These are phyloP conservation scores for Drosophila conformis DNA, from an alignment of 2,888 invertebrate species.

Conservation along the genomic window DNA sequence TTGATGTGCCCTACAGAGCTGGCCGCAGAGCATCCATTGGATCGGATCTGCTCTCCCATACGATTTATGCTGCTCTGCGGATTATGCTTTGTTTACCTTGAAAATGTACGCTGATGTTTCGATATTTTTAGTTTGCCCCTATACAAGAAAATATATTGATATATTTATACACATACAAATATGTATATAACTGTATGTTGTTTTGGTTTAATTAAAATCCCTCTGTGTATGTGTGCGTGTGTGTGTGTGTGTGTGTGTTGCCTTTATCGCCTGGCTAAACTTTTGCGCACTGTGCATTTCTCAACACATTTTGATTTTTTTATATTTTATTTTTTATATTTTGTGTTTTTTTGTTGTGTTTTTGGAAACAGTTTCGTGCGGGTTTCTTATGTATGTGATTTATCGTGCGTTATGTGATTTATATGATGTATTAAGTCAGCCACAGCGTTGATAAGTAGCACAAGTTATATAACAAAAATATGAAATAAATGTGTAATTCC, in stretches of 20 bases:
- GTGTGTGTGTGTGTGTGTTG: slow-evolving; percentile 13
- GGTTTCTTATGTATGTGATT: slow-evolving; percentile 29
- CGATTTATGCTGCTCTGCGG: slow-evolving; percentile 58
- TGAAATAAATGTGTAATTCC: slow-evolving; percentile 1
- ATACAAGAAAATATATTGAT: slow-evolving; percentile 27
- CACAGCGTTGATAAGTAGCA: not conserved
- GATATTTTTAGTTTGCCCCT: slow-evolving; percentile 62
- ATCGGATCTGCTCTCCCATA: slow-evolving; percentile 5
- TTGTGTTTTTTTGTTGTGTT: slow-evolving; percentile 1
- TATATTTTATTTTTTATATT: slow-evolving; percentile 29
- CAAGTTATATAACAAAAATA: slow-evolving; percentile 9
- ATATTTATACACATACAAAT: slow-evolving; percentile 23
- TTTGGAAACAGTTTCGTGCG: slow-evolving; percentile 6
- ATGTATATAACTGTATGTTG: slow-evolving; percentile 38
- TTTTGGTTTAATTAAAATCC: slow-evolving; percentile 71
- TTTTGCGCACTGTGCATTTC: slow-evolving; percentile 57
- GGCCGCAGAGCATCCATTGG: slow-evolving; percentile 24
- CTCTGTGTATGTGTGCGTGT: slow-evolving; percentile 8
- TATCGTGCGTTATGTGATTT: slow-evolving; percentile 37
- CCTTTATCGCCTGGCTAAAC: slow-evolving; percentile 42
- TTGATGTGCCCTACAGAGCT: slow-evolving; percentile 31
- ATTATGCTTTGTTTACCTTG: slow-evolving; percentile 77
- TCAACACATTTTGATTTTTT: slow-evolving; percentile 57
- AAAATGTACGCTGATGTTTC: slow-evolving; percentile 54
- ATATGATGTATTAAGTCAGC: slow-evolving; percentile 16